Evolutionary conservation across 2,888 invertebrate genomes (phyloP).

Genomic region (Pristionchus maxplancki): DNA sequence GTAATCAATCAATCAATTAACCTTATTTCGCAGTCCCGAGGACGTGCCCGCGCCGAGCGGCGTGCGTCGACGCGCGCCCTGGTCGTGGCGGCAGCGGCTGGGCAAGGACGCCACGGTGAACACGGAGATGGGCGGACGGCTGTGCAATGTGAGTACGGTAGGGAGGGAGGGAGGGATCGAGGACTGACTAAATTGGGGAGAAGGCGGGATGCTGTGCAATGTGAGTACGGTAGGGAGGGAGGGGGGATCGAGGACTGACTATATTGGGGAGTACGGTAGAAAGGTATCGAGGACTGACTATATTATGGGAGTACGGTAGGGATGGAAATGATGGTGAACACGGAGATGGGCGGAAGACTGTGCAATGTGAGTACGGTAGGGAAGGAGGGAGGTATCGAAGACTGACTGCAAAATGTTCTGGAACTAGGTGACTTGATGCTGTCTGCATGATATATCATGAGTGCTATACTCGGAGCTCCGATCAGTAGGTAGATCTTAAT

Average conservation of each 20-base stretch:
- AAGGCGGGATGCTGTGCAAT: not conserved
- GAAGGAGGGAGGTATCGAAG: not conserved
- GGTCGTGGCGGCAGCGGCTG: not conserved
- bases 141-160: conserved; percentile 24
- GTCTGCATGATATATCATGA: too few relatives aligned
- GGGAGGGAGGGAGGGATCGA: not conserved
- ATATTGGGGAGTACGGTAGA: too few relatives aligned
- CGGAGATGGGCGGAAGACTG: conserved; percentile 8
- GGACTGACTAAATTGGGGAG: not conserved
- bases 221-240: not conserved
- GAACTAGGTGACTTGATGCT: too few relatives aligned
- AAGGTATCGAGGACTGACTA: not conserved
- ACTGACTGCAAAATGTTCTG: not conserved
- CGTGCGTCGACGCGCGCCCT: not conserved
- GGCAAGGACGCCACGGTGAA: not conserved
- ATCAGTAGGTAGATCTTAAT: too few relatives aligned
- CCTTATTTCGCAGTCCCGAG: not conserved
- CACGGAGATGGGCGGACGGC: not conserved
- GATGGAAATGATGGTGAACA: not conserved
- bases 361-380: conserved; percentile 25
- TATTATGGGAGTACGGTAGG: not conserved
- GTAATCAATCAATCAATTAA: not conserved
- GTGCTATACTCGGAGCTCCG: fast-evolving
- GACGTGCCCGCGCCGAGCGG: not conserved
- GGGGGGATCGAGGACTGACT: too few relatives aligned